Evolutionary conservation across 1,140 invertebrate genomes (phyloP).

Genomic region (Caenorhabditis latens): DNA sequence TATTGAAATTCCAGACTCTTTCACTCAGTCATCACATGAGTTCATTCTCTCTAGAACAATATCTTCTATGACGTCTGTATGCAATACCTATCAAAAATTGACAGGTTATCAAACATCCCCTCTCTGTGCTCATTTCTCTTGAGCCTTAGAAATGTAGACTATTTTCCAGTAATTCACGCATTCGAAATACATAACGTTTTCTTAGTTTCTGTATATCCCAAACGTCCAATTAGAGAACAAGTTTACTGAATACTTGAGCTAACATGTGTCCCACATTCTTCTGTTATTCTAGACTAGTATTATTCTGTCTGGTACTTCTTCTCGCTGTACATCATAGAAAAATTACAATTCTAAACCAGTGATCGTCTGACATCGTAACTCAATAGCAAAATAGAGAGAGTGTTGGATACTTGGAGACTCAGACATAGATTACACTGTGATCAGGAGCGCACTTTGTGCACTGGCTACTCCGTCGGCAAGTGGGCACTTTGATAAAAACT

Average conservation of each 20-base stretch:
- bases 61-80: background rate
- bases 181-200: background rate
- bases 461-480: constrained; percentile 41
- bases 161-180: background rate
- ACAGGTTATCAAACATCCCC: constrained; percentile 44
- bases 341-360: constrained; percentile 46
- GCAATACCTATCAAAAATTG: background rate
- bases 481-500: constrained; percentile 50
- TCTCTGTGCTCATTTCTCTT: background rate
- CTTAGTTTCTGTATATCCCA: background rate
- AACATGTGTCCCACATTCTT: background rate
- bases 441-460: constrained; percentile 51
- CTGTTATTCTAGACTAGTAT: constrained; percentile 15
- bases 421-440: constrained; percentile 44
- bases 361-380: constrained; percentile 46
- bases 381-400: background rate
- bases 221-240: constrained; percentile 1
- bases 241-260: background rate
- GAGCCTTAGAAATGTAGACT: background rate
- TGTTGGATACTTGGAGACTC: background rate
- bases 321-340: constrained; percentile 28
- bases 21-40: too few species aligned
- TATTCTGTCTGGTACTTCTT: background rate
- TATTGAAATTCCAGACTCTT: too few species aligned
- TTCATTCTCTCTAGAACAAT: too few species aligned